phyloP scores from a whole-genome alignment of 2,888 invertebrate genomes.

The Mimas tiliae region DNA sequence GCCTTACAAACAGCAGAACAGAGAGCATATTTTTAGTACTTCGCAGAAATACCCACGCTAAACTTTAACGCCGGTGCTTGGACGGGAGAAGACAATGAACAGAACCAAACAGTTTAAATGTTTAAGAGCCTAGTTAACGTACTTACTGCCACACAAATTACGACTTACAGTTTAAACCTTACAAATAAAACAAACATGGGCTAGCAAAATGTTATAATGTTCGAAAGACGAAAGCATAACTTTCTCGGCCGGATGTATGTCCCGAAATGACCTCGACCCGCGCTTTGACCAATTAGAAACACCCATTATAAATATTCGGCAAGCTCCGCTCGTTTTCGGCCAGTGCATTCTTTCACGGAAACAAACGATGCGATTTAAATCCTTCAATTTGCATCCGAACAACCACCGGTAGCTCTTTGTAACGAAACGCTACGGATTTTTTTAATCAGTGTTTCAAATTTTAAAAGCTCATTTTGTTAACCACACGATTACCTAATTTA shows the following conservation, averaged over 20 bases:
- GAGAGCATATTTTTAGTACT: constrained; percentile 77
- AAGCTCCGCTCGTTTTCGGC: constrained; percentile 59
- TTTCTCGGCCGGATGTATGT: constrained; percentile 33
- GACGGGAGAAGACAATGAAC: constrained; percentile 71
- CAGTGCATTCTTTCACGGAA: constrained; percentile 78
- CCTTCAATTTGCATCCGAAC: constrained; percentile 71
- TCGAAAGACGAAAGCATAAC: constrained; percentile 20
- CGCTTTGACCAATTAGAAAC: constrained; percentile 78
- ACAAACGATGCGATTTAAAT: constrained; percentile 68
- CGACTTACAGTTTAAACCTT: constrained; percentile 19
- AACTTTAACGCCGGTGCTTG: constrained; percentile 66
- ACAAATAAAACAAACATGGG: constrained; percentile 2
- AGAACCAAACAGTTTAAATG: constrained; percentile 58
- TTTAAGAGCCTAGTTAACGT: constrained; percentile 66
- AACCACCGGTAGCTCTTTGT: constrained; percentile 68
- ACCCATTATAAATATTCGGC: constrained; percentile 71
- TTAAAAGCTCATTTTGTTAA: constrained; percentile 37
- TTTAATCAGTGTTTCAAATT: constrained; percentile 47
- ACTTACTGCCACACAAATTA: constrained; percentile 30
- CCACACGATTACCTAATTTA: neutral
- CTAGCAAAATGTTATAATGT: neutral
- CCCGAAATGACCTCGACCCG: constrained; percentile 55
- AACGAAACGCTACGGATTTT: constrained; percentile 53
- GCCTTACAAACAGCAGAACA: constrained; percentile 44
- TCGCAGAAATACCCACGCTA: constrained; percentile 70